A percentile compares a stretch with the other conserved stretches of the same genome.
These are phyloP conservation scores for Polydrusus pterygomalis DNA, from an alignment of 2,888 invertebrate species.

Conservation along the genomic window DNA sequence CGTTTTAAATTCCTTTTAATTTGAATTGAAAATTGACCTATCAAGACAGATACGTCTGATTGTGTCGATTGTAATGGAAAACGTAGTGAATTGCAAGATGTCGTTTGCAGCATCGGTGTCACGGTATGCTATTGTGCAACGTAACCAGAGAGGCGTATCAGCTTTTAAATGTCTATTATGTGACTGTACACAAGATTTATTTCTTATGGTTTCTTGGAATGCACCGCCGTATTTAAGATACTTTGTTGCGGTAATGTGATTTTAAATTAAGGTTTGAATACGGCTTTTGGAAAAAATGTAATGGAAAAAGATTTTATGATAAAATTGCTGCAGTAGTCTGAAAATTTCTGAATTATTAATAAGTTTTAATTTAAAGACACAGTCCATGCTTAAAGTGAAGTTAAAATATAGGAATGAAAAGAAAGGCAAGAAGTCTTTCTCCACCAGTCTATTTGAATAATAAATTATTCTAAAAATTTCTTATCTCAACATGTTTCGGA, in stretches of 20 bases:
- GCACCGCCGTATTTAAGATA: background rate
- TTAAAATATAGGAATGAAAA: too few relatives aligned
- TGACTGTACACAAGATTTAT: conserved; percentile 16
- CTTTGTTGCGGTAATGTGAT: conserved; percentile 1
- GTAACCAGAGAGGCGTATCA: conserved; percentile 18
- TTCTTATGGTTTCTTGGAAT: conserved; percentile 8
- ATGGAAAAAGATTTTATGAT: too few relatives aligned
- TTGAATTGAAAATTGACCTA: conserved; percentile 28
- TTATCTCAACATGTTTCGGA: too few relatives aligned
- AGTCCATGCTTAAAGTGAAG: too few relatives aligned
- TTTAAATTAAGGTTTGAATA: background rate
- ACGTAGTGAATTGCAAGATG: conserved; percentile 31
- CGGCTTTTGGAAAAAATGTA: background rate
- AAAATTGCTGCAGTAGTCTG: too few relatives aligned
- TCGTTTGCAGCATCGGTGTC: conserved; percentile 35
- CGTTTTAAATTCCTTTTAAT: conserved; percentile 21
- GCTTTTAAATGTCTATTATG: conserved; percentile 19
- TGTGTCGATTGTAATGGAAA: conserved; percentile 34
- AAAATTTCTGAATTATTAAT: too few relatives aligned
- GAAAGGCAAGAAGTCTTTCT: too few relatives aligned
- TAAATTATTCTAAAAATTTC: too few relatives aligned
- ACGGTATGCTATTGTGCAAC: conserved; percentile 23
- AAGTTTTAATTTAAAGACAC: too few relatives aligned
- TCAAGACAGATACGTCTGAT: conserved; percentile 25
- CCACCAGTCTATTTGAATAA: too few relatives aligned